Base-by-base conservation (phyloP, 2,797 vertebrate species). In the Epinephelus malabaricus region DNA sequence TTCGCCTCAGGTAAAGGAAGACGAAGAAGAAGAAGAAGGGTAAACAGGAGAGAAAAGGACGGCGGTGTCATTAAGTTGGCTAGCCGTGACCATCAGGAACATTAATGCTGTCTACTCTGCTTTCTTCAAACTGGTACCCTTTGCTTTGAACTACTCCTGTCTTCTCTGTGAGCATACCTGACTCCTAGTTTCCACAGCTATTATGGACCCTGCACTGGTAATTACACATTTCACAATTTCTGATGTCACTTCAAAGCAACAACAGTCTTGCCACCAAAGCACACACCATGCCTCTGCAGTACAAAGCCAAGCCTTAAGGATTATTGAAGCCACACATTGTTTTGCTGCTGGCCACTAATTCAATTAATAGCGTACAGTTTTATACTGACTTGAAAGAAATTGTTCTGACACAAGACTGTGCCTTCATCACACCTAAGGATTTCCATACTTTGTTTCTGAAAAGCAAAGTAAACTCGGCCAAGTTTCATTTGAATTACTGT, bases 241-340 rank as follows among this genome's bases (percentile, higher is more conserved):
- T 89, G 90, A 87, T 89, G 92, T 90, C 85, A 93, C 95, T 95
- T 95, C 94, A 95, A 95, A 95, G 95, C 73, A 88, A 83, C 83
- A 89, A 91, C 89, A 90, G 79, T 63, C 82, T 86, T 84, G 81
- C 86, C 83, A 87, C 77, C 81, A 74, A 90, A 89, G 85, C 69
- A 69, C 64, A 82, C 64, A 54, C 66, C 46, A 62, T 76, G 85
- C 80, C 61, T 67, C 56, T 27, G 74, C 76, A 81, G 82, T 80
- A 91, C 90, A 95, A 94, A 95, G 90, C 84, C 46, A 17, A 81
- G 90, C 91, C 90, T 90, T 47, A 23, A 93, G 93, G 92, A 94
- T 94, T 92, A 92, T 84, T 73, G 76, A 84, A 89, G 86, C 88
- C 88, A 89, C 71, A 79, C 81, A 90, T 91, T 94, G 91, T 94